Evolutionary conservation across 2,797 vertebrate genomes (phyloP).

Genomic region (Sitta carolinensis): DNA sequence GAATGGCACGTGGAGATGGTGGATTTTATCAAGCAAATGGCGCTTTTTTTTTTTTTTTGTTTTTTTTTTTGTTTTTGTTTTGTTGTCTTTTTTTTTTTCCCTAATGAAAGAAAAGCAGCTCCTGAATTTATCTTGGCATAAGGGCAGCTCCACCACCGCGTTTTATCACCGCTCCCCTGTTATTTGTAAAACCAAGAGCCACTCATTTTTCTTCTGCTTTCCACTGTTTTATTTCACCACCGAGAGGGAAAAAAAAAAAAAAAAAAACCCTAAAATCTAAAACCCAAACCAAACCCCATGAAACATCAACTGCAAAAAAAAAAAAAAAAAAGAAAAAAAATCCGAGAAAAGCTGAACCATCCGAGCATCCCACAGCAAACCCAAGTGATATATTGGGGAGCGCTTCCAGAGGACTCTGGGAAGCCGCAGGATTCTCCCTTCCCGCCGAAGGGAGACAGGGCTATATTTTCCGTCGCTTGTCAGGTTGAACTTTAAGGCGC

Average conservation of each 20-base stretch:
- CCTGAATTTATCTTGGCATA: neutral
- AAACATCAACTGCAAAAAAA: too few relatives aligned
- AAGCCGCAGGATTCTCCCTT: constrained; percentile 62
- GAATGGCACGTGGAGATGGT: neutral
- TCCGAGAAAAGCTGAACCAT: neutral
- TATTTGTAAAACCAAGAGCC: neutral
- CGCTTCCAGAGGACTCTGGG: neutral
- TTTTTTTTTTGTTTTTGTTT: too few relatives aligned
- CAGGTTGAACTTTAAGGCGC: constrained; percentile 80
- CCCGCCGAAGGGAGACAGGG: constrained; percentile 55
- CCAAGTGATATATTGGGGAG: neutral
- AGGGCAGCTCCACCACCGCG: neutral
- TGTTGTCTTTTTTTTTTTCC: neutral
- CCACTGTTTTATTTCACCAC: neutral
- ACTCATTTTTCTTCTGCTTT: neutral
- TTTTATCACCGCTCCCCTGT: neutral
- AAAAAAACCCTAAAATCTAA: neutral
- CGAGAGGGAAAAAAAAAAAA: fast-evolving
- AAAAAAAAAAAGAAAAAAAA: neutral
- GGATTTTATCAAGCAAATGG: neutral
- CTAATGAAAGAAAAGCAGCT: neutral
- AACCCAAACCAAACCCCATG: neutral
- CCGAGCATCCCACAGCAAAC: fast-evolving
- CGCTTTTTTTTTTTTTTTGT: neutral
- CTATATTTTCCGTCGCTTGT: constrained; percentile 76